Percentiles rank a stretch among this genome's conserved stretches.
Evolutionary conservation across 1,140 invertebrate genomes (phyloP).

Genomic region (Listronotus oregonensis): DNA sequence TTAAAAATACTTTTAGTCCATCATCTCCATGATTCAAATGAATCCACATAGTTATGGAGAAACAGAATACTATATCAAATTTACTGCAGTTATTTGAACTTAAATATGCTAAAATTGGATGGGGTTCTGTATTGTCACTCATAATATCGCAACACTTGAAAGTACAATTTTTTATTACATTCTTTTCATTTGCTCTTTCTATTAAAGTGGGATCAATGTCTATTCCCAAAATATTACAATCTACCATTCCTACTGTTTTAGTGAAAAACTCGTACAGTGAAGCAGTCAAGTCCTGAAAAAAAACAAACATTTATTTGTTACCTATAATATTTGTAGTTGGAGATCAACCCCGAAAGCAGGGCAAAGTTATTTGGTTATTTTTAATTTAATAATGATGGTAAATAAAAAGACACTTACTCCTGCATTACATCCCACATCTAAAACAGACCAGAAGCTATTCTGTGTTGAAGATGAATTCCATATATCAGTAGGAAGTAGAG

Average conservation of each 20-base stretch:
- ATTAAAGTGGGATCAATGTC: slow-evolving; percentile 77
- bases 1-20: slow-evolving; percentile 66
- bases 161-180: slow-evolving; percentile 57
- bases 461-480: slow-evolving; percentile 58
- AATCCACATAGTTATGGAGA: slow-evolving; percentile 88
- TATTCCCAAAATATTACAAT: slow-evolving; percentile 67
- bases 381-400: background rate
- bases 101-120: slow-evolving; percentile 58
- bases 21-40: slow-evolving; percentile 80
- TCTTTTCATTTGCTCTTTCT: slow-evolving; percentile 64
- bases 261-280: slow-evolving; percentile 63
- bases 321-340: slow-evolving; percentile 10
- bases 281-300: slow-evolving; percentile 65
- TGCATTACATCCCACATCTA: slow-evolving; percentile 81
- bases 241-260: slow-evolving; percentile 50
- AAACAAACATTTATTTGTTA: slow-evolving; percentile 24
- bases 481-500: slow-evolving; percentile 65
- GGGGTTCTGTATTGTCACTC: slow-evolving; percentile 52
- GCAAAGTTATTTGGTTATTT: background rate
- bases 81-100: slow-evolving; percentile 52
- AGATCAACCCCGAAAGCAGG: background rate
- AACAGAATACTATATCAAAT: slow-evolving; percentile 77
- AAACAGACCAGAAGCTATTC: slow-evolving; percentile 55
- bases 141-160: slow-evolving; percentile 70
- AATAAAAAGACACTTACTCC: slow-evolving; percentile 60